These are phyloP conservation scores for Callosobruchus maculatus DNA, from an alignment of 2,888 invertebrate species.

Conservation along the genomic window DNA sequence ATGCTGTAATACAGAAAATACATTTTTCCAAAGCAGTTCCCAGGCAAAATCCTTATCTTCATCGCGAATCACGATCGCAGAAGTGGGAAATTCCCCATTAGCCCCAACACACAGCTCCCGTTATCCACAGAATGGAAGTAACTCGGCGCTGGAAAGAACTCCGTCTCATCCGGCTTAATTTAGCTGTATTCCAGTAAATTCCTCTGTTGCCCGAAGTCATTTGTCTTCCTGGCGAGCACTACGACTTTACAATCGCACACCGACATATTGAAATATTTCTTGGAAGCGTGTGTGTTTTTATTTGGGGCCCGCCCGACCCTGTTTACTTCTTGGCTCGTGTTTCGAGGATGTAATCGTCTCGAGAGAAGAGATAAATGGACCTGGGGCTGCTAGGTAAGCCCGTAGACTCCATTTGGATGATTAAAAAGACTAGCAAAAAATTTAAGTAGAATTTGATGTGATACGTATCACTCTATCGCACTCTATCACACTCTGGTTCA, in stretches of 20 bases:
- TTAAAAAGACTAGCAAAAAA: not conserved
- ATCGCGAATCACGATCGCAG: no score
- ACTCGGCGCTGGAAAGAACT: not conserved
- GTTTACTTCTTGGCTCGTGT: not conserved
- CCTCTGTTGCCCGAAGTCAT: not conserved
- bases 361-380: not conserved
- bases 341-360: not conserved
- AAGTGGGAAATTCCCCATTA: not conserved
- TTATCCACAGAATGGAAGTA: not conserved
- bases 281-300: not conserved
- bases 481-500: no score
- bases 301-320: not conserved
- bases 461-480: no score
- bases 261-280: not conserved
- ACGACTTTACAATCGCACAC: not conserved
- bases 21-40: no score
- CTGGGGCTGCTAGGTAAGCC: not conserved
- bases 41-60: no score
- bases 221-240: not conserved
- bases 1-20: no score
- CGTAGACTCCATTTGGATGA: not conserved
- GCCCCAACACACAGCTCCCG: not conserved
- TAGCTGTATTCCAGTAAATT: not conserved
- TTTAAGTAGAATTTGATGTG: no score
- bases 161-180: not conserved